These are phyloP conservation scores for Drosophila baimaii DNA, from an alignment of 1,140 invertebrate species.

Conservation along the genomic window DNA sequence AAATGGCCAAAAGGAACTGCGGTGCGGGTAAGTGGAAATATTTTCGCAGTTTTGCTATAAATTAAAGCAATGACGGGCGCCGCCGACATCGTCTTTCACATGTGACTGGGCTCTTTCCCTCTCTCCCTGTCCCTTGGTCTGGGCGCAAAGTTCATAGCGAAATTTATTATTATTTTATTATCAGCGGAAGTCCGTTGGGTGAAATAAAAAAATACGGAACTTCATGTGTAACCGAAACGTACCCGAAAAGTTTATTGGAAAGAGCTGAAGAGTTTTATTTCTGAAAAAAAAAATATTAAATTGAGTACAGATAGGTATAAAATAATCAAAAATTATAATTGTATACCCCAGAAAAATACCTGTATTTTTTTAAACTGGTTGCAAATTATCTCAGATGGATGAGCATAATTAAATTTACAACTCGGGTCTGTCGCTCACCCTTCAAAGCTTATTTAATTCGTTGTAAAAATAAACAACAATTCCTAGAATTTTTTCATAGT, in stretches of 20 bases:
- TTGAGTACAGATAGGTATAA: too few species aligned
- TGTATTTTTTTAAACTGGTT: too few species aligned
- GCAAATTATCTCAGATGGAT: too few species aligned
- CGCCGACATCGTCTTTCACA: slow-evolving; percentile 56
- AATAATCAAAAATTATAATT: too few species aligned
- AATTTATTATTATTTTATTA: slow-evolving; percentile 76
- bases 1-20: slow-evolving; percentile 6
- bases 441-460: too few species aligned
- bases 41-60: slow-evolving; percentile 67
- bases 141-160: slow-evolving; percentile 59
- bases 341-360: too few species aligned
- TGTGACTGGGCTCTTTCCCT: slow-evolving; percentile 49
- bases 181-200: slow-evolving; percentile 44
- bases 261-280: too few species aligned
- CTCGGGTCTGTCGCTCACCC: too few species aligned
- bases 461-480: too few species aligned
- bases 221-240: slow-evolving; percentile 17
- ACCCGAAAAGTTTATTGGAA: slow-evolving; percentile 11
- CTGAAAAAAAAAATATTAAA: not conserved
- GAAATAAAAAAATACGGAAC: slow-evolving; percentile 26
- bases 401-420: not conserved
- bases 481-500: not conserved
- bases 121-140: too few species aligned
- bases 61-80: slow-evolving; percentile 63
- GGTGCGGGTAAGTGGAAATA: slow-evolving; percentile 44